Evolutionary conservation across 2,797 vertebrate species (phyloP).

Genomic region (Rhinogobio ventralis): DNA sequence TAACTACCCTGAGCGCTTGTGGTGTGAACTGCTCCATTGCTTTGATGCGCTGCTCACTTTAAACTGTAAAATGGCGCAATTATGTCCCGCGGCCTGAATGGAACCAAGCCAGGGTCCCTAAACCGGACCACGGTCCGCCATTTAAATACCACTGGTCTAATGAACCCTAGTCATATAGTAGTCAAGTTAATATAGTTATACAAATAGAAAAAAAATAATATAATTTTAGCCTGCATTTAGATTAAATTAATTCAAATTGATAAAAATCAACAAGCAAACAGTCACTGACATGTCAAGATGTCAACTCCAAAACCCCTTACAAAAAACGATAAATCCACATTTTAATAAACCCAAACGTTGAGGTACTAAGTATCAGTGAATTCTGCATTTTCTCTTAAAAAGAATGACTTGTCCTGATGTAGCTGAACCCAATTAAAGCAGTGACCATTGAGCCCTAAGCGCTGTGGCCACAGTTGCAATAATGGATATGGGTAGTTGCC

Average conservation of each 20-base stretch:
- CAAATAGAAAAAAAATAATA: background rate
- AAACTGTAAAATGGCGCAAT: background rate
- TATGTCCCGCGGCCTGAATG: no score
- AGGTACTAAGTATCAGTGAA: background rate
- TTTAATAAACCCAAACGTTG: background rate
- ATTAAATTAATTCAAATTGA: background rate
- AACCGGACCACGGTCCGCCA: no score
- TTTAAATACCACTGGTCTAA: background rate
- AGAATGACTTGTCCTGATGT: constrained; percentile 19
- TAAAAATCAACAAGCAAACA: background rate
- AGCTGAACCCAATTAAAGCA: constrained; percentile 38
- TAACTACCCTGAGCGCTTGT: no score
- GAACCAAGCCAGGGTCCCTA: no score
- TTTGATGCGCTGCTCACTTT: no score
- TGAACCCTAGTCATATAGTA: background rate
- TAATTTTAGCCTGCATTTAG: background rate
- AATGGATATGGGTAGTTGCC: constrained; percentile 8
- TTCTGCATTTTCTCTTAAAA: constrained; percentile 4
- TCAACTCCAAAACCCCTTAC: background rate
- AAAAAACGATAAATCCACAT: background rate
- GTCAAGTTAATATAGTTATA: background rate
- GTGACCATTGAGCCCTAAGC: constrained; percentile 19
- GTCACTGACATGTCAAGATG: background rate
- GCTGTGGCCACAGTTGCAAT: background rate
- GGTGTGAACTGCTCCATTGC: no score